Base-by-base conservation (phyloP, 2,113 vertebrate genomes). In the Plotosus lineatus region DNA sequence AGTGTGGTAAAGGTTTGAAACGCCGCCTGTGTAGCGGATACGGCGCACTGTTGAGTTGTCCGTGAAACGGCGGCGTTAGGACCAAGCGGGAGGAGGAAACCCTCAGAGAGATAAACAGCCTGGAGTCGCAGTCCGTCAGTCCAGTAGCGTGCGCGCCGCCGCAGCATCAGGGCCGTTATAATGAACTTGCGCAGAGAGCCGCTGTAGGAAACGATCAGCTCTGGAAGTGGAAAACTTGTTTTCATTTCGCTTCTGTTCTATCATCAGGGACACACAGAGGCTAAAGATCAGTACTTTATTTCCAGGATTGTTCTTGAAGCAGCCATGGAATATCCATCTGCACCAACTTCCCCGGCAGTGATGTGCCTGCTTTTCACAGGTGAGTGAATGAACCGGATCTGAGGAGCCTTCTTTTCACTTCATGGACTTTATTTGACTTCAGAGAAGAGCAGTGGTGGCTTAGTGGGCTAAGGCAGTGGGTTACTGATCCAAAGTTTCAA, bases 291-390 rank as follows among this genome's bases (percentile, higher is more conserved):
- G 71, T 69, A 82, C 42, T 50, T 79, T 82, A 72, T 82, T 79
- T 78, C 82, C 69, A 75, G 86, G 87, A 86, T 74, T 83, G 74
- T 87, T 77, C 51, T 38, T 72, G 71, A 84, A 81, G 76, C 76
- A 92, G 81, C 81, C 86, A 94, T 94, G 93, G 92, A 91, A 86
- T 90, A 87, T 85, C 33, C 75, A 42, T 85, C 77, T 80, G 85
- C 53, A 17, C 79, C 84, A 60, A 83, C 60, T 80, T 82, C 68
- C 14, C 46, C 78, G 77, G 60, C 83, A 85, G 83, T 92, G 4
- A 79, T 82, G 58, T 71, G 91, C 83, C 71, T 88, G 79, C 42
- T 91, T 86, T 78, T 91, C 23, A 88, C 90, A 71, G 88, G 92
- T 93, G 79, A 92, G 92, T 88, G 10, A 12, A 44, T n/a, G 9